These are phyloP conservation scores for Psittacus erithacus DNA, from an alignment of 2,113 vertebrate genomes.

Conservation along the genomic window DNA sequence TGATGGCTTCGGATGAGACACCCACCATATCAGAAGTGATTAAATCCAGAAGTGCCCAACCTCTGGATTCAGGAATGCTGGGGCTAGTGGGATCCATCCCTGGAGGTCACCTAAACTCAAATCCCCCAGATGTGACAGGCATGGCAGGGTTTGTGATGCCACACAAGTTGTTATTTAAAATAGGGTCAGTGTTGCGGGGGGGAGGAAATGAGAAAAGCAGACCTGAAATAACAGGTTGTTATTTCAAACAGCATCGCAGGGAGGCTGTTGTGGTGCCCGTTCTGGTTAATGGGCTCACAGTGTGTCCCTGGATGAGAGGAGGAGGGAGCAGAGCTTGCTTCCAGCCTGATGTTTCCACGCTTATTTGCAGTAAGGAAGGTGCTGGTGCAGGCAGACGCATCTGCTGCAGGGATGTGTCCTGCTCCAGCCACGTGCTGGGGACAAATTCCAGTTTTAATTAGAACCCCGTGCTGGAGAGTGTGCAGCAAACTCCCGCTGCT, in stretches of 20 bases:
- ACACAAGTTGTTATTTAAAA: neutral
- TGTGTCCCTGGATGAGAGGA: accelerated
- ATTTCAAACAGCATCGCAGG: neutral
- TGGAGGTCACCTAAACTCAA: neutral
- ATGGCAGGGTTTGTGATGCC: accelerated
- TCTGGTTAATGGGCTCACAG: neutral
- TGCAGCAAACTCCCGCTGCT: neutral
- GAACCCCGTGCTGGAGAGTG: accelerated
- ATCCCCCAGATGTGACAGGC: neutral
- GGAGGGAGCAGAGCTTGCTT: neutral
- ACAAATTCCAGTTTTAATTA: neutral
- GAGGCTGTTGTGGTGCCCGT: accelerated
- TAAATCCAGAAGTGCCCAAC: neutral
- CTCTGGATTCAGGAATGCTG: neutral
- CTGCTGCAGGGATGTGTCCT: neutral
- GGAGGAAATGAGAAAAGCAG: neutral
- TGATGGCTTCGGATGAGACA: neutral
- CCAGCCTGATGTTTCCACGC: neutral
- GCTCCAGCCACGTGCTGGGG: neutral
- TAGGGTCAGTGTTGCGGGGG: neutral
- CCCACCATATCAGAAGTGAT: accelerated
- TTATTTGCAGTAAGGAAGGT: neutral
- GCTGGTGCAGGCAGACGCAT: neutral
- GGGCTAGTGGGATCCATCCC: neutral
- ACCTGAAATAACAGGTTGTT: neutral